These are phyloP conservation scores for Caenorhabditis remanei DNA, from an alignment of 1,140 invertebrate species.

Conservation along the genomic window DNA sequence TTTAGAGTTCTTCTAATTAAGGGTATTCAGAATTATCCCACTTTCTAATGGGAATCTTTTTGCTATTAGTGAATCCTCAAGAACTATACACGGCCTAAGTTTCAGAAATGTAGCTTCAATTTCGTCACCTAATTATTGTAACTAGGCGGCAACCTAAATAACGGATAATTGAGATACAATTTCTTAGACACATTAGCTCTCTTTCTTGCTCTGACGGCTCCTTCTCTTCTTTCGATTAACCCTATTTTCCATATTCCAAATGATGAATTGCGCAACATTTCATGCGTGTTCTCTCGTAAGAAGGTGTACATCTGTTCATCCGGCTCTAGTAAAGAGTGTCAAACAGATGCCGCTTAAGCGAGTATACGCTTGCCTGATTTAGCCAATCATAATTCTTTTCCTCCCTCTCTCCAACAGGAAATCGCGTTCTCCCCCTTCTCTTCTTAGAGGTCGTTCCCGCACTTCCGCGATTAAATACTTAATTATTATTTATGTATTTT, in stretches of 20 bases:
- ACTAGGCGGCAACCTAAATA: too few relatives aligned
- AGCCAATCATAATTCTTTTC: conserved; percentile 41
- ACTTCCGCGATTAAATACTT: conserved; percentile 47
- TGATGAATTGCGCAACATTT: conserved; percentile 41
- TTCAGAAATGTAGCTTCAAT: too few relatives aligned
- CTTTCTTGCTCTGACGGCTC: neutral
- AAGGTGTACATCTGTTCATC: conserved; percentile 42
- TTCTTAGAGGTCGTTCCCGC: neutral
- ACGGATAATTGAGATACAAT: too few relatives aligned
- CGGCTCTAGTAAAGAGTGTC: neutral
- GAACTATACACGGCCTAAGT: too few relatives aligned
- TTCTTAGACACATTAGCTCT: too few relatives aligned
- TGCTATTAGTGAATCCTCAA: too few relatives aligned
- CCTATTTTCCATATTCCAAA: neutral
- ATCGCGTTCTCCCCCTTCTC: neutral
- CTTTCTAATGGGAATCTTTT: too few relatives aligned
- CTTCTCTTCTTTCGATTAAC: neutral
- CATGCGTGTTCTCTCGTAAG: neutral
- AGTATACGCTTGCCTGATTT: conserved; percentile 26
- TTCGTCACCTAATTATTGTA: too few relatives aligned
- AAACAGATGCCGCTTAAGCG: conserved; percentile 35
- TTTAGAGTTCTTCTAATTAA: too few relatives aligned
- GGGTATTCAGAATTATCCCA: too few relatives aligned
- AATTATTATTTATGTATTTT: conserved; percentile 52
- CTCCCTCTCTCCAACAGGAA: neutral